Evolutionary conservation across 2,888 invertebrate species (phyloP), one percentile per base, ranked within the genome.

Genomic region (Allolobophora icterica): DNA sequence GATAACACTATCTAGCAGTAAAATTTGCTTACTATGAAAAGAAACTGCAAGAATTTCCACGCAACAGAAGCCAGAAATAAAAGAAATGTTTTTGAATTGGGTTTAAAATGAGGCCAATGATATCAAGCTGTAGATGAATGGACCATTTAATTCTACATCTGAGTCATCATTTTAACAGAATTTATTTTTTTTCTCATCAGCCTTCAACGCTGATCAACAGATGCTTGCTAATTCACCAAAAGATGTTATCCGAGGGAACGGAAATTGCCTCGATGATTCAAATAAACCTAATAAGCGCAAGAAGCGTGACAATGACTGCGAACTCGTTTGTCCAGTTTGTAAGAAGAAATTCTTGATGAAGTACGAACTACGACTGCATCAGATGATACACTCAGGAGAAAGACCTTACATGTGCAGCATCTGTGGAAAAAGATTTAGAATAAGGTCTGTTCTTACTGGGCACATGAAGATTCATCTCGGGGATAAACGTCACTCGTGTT

Each of bases 341-440:
- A 38, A 38, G 38, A 87, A 87, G 87, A 87, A 87, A 35, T 87
- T 87, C 87, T 38, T 8, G 33, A 87, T 87, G 87, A 87, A 87
- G 4, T 87, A 38, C 87, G 87, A 87, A 87, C 87, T 87, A 35
- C 34, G 87, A 87, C 34, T 58, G 35, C 91, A 91, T 52, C n/a
- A 38, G 58, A 45, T 42, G 89, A 89, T 45, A 34, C 91, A 91
- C 35, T 89, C 91, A 11, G 91, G 91, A 15, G 89, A 91, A 45
- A 52, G 38, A 35, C 91, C 91, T 34, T 89, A 89, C 58, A 34
- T 89, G 52, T 91, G 91, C 58, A 58, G 42, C 89, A 24, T 71
- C 58, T 91, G 91, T 58, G 89, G 91, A 15, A 89, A 89, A 34
- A 35, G 89, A 17, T 91, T 91, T 89, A 45, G 35, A n/a, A 89